phyloP scores from a whole-genome alignment of 2,113 vertebrate genomes.

The Alouatta palliata region DNA sequence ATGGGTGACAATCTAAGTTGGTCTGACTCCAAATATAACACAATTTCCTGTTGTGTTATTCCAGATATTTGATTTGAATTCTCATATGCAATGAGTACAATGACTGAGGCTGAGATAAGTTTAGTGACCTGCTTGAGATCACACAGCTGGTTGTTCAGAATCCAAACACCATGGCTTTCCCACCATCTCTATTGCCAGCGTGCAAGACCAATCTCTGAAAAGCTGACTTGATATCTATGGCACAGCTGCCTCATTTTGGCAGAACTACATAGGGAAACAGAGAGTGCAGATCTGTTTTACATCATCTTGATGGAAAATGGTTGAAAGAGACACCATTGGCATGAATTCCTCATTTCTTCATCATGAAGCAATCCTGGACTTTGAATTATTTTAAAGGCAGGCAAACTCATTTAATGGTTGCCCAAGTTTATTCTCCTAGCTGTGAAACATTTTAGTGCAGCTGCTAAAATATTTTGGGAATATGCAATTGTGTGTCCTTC shows the following conservation, averaged over 20 bases:
- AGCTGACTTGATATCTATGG: neutral
- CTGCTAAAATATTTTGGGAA: slow-evolving; percentile 50
- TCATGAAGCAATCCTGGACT: slow-evolving; percentile 53
- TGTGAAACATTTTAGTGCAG: slow-evolving; percentile 44
- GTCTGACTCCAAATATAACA: neutral
- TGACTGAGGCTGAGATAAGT: neutral
- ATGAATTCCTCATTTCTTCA: slow-evolving; percentile 53
- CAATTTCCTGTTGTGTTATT: neutral
- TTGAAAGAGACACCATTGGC: slow-evolving; percentile 50
- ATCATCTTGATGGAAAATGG: slow-evolving; percentile 60
- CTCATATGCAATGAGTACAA: neutral
- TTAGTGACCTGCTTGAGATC: neutral
- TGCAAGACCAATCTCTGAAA: neutral
- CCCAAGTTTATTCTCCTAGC: slow-evolving; percentile 20
- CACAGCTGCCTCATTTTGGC: slow-evolving; percentile 43
- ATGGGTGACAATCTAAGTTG: too few species aligned
- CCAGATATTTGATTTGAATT: neutral
- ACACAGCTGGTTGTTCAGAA: neutral
- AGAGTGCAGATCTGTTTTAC: slow-evolving; percentile 58
- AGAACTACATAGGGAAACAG: slow-evolving; percentile 35
- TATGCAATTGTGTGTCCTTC: neutral
- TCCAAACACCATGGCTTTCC: neutral
- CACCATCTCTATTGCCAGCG: neutral
- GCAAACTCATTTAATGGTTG: slow-evolving; percentile 33
- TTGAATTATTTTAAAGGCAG: slow-evolving; percentile 48